Percentiles rank a stretch among this genome's conserved stretches.
These are phyloP conservation scores for Eubasilissa regina DNA, from an alignment of 1,140 invertebrate genomes.

Conservation along the genomic window DNA sequence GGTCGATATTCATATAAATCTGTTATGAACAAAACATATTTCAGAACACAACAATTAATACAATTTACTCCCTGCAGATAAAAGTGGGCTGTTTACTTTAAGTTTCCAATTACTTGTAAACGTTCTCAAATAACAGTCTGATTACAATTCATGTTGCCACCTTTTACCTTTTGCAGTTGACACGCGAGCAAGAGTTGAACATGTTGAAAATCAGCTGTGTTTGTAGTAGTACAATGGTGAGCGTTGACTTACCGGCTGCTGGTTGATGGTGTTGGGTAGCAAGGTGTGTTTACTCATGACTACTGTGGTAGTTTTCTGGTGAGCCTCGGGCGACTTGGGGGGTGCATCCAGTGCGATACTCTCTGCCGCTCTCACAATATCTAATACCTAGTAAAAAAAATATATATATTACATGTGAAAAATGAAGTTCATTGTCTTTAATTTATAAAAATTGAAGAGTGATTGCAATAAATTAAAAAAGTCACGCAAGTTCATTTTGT, in stretches of 20 bases:
- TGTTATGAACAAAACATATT: no score
- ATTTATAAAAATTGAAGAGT: no score
- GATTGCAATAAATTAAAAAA: no score
- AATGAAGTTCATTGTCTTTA: no score
- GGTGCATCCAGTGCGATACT: constrained; percentile 81
- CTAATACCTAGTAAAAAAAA: constrained; percentile 78
- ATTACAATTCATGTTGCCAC: neutral
- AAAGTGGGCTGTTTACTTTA: no score
- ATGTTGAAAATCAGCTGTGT: constrained; percentile 8
- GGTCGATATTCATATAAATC: no score
- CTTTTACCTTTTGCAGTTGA: constrained; percentile 4
- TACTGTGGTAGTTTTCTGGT: constrained; percentile 92
- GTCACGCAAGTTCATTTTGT: no score
- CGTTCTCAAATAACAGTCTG: no score
- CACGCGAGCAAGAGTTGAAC: neutral
- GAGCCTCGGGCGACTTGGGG: constrained; percentile 85
- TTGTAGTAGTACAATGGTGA: constrained; percentile 9
- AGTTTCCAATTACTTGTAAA: no score
- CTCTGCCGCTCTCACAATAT: constrained; percentile 91
- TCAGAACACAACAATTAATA: no score
- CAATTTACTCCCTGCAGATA: no score
- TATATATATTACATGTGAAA: neutral
- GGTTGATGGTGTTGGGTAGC: constrained; percentile 66
- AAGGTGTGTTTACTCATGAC: constrained; percentile 94
- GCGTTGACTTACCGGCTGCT: constrained; percentile 61